Evolutionary conservation across 2,888 invertebrate species (phyloP).

Genomic region (Eudemis profundana): DNA sequence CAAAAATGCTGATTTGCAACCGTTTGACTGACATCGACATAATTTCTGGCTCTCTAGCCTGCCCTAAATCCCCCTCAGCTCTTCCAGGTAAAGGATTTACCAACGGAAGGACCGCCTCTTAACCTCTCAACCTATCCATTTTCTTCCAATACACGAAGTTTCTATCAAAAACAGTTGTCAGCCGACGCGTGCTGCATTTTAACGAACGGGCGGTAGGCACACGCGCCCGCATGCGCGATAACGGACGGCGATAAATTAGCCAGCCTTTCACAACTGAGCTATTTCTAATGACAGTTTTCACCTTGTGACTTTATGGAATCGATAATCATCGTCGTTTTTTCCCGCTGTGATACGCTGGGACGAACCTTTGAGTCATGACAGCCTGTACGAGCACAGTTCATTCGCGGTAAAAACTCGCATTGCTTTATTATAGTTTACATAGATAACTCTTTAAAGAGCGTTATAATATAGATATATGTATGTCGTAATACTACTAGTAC

Average conservation of each 20-base stretch:
- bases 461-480: too few relatives aligned
- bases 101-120: not conserved
- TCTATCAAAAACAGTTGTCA: slow-evolving; percentile 61
- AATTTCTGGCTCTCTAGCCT: too few relatives aligned
- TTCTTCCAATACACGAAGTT: slow-evolving; percentile 8
- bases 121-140: not conserved
- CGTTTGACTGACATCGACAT: too few relatives aligned
- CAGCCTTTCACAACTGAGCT: slow-evolving; percentile 78
- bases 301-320: slow-evolving; percentile 70
- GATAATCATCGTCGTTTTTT: slow-evolving; percentile 47
- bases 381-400: slow-evolving; percentile 3
- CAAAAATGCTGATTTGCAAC: too few relatives aligned
- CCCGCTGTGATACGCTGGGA: slow-evolving; percentile 22
- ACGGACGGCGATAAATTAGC: slow-evolving; percentile 80
- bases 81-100: not conserved
- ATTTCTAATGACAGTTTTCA: slow-evolving; percentile 72
- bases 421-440: too few relatives aligned
- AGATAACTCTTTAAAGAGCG: too few relatives aligned
- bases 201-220: slow-evolving; percentile 60
- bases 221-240: slow-evolving; percentile 83
- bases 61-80: too few relatives aligned
- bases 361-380: slow-evolving; percentile 26
- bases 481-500: too few relatives aligned
- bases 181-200: slow-evolving; percentile 77
- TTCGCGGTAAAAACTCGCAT: too few relatives aligned